Conservation (phyloP, 2,888 invertebrate species). For the Frankliniella fusca region DNA sequence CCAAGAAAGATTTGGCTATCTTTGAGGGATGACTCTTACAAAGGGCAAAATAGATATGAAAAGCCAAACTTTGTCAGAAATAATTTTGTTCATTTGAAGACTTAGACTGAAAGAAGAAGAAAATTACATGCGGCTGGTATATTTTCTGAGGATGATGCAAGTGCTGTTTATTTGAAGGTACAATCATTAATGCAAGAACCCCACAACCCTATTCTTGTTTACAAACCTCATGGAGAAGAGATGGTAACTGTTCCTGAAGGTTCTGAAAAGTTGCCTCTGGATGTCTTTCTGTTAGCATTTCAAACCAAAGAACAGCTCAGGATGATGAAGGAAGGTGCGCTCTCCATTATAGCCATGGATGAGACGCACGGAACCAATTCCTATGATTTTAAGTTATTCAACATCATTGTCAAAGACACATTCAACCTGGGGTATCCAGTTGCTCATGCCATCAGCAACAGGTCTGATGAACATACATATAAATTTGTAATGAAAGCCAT, state of each 20-base stretch:
- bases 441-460: too few species aligned
- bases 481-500: too few species aligned
- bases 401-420: too few species aligned
- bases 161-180: not conserved
- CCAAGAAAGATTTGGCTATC: not conserved
- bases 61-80: not conserved
- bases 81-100: not conserved
- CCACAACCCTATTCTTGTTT: not conserved
- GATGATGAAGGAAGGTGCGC: not conserved
- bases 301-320: not conserved
- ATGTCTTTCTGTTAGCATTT: not conserved
- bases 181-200: too few species aligned
- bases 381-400: too few species aligned
- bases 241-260: not conserved
- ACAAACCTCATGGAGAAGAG: not conserved
- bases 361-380: too few species aligned
- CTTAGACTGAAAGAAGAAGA: not conserved
- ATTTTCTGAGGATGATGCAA: not conserved
- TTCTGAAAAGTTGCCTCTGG: not conserved
- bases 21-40: not conserved
- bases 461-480: too few species aligned
- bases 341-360: not conserved
- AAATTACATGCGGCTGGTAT: not conserved
- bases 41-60: not conserved
- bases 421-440: too few species aligned